Base-by-base conservation (phyloP, 2,888 invertebrate genomes). In the Limenitis camilla region DNA sequence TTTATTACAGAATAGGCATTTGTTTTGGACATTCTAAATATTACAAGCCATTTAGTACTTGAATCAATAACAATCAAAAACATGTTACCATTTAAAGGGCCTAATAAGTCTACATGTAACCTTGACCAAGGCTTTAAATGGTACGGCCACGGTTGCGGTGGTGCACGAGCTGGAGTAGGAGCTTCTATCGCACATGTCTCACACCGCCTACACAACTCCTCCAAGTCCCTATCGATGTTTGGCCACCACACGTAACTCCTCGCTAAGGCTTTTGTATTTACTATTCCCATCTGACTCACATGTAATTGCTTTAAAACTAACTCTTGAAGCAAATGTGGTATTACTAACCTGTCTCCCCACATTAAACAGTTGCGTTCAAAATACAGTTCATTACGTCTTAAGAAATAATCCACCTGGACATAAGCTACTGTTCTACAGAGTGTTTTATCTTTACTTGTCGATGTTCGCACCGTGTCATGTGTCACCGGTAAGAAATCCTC, bases 141-240 rank as follows among this genome's bases (percentile, higher is more conserved):
- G 32, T 58, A 59, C 0, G 56, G 55, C 62, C 64, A 66, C 2
- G 66, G 58, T 9, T 54, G 50, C 6, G 57, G 58, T 5, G 56
- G 46, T 0, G 53, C 61, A 55, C 57, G 40, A 42, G 6, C 53
- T 54, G 42, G 58, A 27, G 8, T 49, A 56, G 2, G 62, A 36
- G 40, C 57, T 42, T 27, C 65, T 61, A 8, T 59, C 60, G 1
- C 67, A 65, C 6, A 59, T 67, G 57, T 55, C 65, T n/a, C 64
- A 52, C 0, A 40, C 6, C 28, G 7, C 27, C 40, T 40, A 19
- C 40, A 40, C 40, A 40, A n/a, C n/a, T n/a, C n/a, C 19, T 40
- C 28, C 7, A 40, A 8, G 28, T 40, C 40, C 2, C 5, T 28
- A 27, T 40, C 40, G 8, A 40, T 40, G 8, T 27, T 27, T 1